Evolutionary conservation across 2,888 invertebrate species (phyloP).

Genomic region (Conus canariensis): DNA sequence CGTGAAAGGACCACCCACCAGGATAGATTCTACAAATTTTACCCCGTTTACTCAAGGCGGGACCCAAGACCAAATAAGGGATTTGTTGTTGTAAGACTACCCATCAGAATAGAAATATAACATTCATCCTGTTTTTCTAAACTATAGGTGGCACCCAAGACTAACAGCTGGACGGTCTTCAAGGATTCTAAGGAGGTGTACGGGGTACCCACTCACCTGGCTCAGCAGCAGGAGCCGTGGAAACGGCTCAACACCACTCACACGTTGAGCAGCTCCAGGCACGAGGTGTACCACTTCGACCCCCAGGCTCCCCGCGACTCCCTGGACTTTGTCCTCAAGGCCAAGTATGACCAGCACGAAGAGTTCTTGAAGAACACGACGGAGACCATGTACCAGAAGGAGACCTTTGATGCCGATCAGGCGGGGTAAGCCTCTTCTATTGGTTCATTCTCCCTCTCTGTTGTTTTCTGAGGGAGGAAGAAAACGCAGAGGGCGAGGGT

Average conservation of each 20-base stretch:
- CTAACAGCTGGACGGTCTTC: slow-evolving; percentile 31
- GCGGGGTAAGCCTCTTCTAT: slow-evolving; percentile 64
- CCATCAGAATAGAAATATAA: too few species aligned
- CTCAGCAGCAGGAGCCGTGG: slow-evolving; percentile 76
- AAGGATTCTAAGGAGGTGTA: slow-evolving; percentile 22
- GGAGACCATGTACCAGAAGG: slow-evolving; percentile 75
- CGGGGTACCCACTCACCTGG: slow-evolving; percentile 70
- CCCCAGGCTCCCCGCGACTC: slow-evolving; percentile 76
- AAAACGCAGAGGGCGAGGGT: neutral
- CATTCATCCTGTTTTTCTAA: too few species aligned
- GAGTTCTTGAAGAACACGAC: slow-evolving; percentile 73
- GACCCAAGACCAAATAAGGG: too few species aligned
- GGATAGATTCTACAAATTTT: too few species aligned
- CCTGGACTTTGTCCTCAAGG: slow-evolving; percentile 78
- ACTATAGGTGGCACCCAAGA: slow-evolving; percentile 18
- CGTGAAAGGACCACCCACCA: too few species aligned
- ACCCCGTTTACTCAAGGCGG: too few species aligned
- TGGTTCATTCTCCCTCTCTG: neutral
- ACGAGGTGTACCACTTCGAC: slow-evolving; percentile 75
- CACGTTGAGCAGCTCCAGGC: slow-evolving; percentile 73
- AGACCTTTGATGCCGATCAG: slow-evolving; percentile 73
- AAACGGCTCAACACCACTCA: slow-evolving; percentile 70
- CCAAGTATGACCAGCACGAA: slow-evolving; percentile 77
- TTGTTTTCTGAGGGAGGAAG: neutral
- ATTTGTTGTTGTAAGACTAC: too few species aligned